Evolutionary conservation across 1,140 invertebrate genomes (phyloP), one percentile per base, ranked within the genome.

Genomic region (Holcopasites calliopsidis): DNA sequence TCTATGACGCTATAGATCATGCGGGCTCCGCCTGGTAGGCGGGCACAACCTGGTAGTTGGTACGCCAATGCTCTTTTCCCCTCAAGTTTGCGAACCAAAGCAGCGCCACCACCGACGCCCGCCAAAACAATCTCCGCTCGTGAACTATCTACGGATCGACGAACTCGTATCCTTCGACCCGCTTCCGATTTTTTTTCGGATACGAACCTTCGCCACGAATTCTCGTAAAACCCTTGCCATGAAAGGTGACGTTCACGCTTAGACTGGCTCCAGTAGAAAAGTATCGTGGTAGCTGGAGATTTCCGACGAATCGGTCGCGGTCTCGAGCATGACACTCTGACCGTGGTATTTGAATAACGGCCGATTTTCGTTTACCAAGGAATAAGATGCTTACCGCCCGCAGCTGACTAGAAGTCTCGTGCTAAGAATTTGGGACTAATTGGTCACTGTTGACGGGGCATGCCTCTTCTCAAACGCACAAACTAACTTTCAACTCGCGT

Each of bases 1-100:
- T 91, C 88, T 91, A 91, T 86, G 89, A 91, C 88, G 90, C 90
- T 91, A 91, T 91, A 91, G 89, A 91, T 91, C 90, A 91, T 88
- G 76, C 69, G 79, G 69, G 82, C 89, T 87, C 88, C 90, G 86
- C 90, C 90, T 76, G 54, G 68, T 81, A 57, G 82, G 82, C 82
- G 82, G 82, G 66, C 65, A 77, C 81, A 74, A 66, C 65, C 65
- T 73, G 74, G 69, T 76, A 84, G 81, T 84, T 84, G 77, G 79
- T 80, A 77, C 76, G 75, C 75, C 78, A 47, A 64, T 80, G 77
- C 82, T 58, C 72, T 73, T 84, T 66, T 74, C 44, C 81, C 73
- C 77, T 61, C 77, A 52, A 38, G 69, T 18, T 44, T 33, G 60
- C 68, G 60, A 69, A 58, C 64, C 57, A 76, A 72, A 68, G 57